Percentiles rank a stretch among this genome's conserved stretches.
phyloP scores from a whole-genome alignment of 2,888 invertebrate genomes.

The Helleia helle region DNA sequence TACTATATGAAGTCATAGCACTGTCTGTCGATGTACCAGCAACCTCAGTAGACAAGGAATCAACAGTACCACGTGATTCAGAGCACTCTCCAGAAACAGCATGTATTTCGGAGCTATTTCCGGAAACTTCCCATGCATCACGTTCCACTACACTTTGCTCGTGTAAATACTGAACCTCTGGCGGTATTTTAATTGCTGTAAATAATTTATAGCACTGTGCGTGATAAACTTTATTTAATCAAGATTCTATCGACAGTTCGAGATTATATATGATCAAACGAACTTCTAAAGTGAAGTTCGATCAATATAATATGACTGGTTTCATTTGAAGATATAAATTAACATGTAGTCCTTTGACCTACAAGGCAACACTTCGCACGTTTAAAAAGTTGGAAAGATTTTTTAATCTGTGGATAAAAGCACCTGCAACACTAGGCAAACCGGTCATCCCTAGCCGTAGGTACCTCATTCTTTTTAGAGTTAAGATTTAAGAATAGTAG shows the following conservation, averaged over 20 bases:
- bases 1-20: constrained; percentile 19
- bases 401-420: too few relatives aligned
- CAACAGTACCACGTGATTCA: constrained; percentile 16
- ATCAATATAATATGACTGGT: too few relatives aligned
- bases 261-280: too few relatives aligned
- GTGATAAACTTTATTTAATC: constrained; percentile 22
- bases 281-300: too few relatives aligned
- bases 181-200: constrained; percentile 20
- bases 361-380: too few relatives aligned
- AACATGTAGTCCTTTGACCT: too few relatives aligned
- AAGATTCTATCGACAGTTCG: constrained; percentile 22
- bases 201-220: constrained; percentile 25
- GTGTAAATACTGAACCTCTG: constrained; percentile 19
- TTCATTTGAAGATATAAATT: too few relatives aligned
- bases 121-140: constrained; percentile 19
- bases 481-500: too few relatives aligned
- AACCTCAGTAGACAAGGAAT: constrained; percentile 15
- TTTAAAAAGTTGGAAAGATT: too few relatives aligned
- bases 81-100: constrained; percentile 18
- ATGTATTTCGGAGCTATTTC: constrained; percentile 20
- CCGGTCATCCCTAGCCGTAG: too few relatives aligned
- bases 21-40: constrained; percentile 20
- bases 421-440: too few relatives aligned
- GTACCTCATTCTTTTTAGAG: too few relatives aligned
- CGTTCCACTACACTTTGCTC: constrained; percentile 19